phyloP scores from a whole-genome alignment of 2,797 vertebrate species.

The Myotis daubentonii region DNA sequence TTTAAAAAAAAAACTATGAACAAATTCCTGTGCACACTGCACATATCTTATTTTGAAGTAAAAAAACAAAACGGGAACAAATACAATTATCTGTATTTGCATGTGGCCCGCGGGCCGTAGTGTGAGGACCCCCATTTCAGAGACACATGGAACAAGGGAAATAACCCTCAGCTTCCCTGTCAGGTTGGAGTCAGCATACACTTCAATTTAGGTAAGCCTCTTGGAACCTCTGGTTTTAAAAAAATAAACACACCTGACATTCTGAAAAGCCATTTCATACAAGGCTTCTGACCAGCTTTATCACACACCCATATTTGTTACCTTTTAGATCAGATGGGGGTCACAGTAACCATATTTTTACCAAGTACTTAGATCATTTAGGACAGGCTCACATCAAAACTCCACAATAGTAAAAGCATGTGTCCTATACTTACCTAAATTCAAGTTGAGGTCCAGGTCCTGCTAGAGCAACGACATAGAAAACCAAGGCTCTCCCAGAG shows the following conservation, averaged over 20 bases:
- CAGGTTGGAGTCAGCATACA: not conserved
- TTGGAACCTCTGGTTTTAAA: not conserved
- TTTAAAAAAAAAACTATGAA: too few relatives aligned
- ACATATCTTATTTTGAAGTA: too few relatives aligned
- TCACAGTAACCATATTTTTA: too few relatives aligned
- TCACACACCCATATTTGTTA: not conserved
- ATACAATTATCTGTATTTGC: too few relatives aligned
- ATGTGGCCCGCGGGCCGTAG: too few relatives aligned
- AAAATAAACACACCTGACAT: not conserved
- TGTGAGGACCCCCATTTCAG: not conserved
- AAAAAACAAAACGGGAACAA: too few relatives aligned
- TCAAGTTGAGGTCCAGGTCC: fast-evolving
- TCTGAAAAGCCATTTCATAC: not conserved
- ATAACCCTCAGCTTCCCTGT: not conserved
- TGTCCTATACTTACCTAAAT: not conserved
- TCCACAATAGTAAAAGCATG: not conserved
- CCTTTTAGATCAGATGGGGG: not conserved
- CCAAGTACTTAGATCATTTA: not conserved
- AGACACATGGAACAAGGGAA: not conserved
- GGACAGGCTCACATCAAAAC: not conserved
- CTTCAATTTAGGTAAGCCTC: not conserved
- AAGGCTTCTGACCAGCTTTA: not conserved
- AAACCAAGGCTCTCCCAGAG: not conserved
- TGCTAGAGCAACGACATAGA: not conserved
- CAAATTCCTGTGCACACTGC: too few relatives aligned